Base-by-base conservation (phyloP, 2,888 invertebrate genomes). In the Drosophila monieri region DNA sequence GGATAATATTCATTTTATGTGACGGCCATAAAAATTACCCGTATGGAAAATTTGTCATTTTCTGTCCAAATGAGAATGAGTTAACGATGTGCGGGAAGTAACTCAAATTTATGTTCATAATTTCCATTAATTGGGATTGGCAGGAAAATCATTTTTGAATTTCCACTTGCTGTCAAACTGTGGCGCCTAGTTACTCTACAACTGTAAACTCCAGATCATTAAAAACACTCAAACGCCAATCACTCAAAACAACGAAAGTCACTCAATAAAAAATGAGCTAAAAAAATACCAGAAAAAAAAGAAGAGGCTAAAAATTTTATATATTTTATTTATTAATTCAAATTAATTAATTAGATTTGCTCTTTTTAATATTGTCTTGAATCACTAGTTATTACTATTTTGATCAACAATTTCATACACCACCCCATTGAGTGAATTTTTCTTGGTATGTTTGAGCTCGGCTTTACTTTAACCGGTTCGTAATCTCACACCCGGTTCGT, bases 11-110 rank as follows among this genome's bases (percentile, higher is more conserved):
- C 44, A 54, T 71, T 68, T 68, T 70, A 68, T 68, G 71, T 39
- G 47, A n/a, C 15, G 49, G 37, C 44, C 68, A 71, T 68, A 70
- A 69, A 68, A 69, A 69, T 69, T 71, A 54, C 61, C 53, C 39
- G 43, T 49, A 64, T 53, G 64, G 64, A 65, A 61, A 64, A 53
- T 64, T 25, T 64, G 66, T 65, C 66, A 64, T 64, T 65, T 10
- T 4, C 14, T 8, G 5, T 2, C 30, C 27, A 15, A 18, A 1
- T 6, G 8, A 21, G 37, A 52, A 18, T 23, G 23, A 23, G 65
- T 21, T 12, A 25, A 18, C 15, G 10, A 10, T 3, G 18, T n/a
- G 27, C 15, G 18, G 51, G n/a, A 52, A 3, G 21, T 3, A 41
- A 21, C 14, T 8, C 3, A 41, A 53, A 57, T 58, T 55, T 54